phyloP scores from a whole-genome alignment of 2,888 invertebrate genomes.

The Tuberolachnus salignus region DNA sequence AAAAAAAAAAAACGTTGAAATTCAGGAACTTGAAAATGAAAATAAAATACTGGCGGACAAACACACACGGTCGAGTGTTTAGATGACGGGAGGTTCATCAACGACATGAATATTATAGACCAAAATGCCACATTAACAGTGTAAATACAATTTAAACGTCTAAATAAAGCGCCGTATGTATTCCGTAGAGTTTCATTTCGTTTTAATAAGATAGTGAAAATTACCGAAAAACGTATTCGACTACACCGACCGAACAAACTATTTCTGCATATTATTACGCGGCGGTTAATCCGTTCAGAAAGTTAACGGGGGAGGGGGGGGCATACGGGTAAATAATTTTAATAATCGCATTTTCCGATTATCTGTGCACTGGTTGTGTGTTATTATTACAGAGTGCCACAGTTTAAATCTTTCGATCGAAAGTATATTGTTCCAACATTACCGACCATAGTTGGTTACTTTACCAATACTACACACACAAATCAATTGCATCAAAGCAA shows the following conservation, averaged over 20 bases:
- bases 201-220: constrained; percentile 33
- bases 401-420: no score
- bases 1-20: no score
- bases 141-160: constrained; percentile 19
- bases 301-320: no score
- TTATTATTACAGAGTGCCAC: not conserved
- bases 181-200: constrained; percentile 10
- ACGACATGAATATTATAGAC: constrained; percentile 22
- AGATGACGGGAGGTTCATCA: constrained; percentile 25
- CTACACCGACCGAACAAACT: not conserved
- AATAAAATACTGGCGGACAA: no score
- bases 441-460: no score
- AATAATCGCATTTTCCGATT: not conserved
- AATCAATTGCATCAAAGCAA: no score
- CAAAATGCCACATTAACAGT: constrained; percentile 15
- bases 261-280: not conserved
- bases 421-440: no score
- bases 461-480: no score
- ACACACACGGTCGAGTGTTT: constrained; percentile 11
- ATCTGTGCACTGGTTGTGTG: no score
- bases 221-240: no score
- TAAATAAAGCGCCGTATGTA: constrained; percentile 10
- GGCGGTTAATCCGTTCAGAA: not conserved
- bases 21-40: no score
- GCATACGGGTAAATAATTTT: no score